Evolutionary conservation across 1,140 invertebrate species (phyloP).

Genomic region (Euura lappo): DNA sequence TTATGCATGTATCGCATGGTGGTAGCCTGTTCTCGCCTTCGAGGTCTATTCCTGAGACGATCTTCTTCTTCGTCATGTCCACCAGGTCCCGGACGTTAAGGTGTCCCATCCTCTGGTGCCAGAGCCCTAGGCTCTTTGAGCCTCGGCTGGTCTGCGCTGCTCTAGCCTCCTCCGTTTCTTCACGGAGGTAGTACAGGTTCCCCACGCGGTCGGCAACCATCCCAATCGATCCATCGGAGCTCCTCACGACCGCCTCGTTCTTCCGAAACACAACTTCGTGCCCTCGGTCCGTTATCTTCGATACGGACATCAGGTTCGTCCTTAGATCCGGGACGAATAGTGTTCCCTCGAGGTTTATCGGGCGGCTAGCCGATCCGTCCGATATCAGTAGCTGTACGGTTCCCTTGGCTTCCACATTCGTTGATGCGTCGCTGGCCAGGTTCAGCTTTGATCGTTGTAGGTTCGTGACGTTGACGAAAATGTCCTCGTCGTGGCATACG

Average conservation of each 20-base stretch:
- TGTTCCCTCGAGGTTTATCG: constrained; percentile 12
- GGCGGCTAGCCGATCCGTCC: too few relatives aligned
- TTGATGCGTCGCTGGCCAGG: constrained; percentile 8
- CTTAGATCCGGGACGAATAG: constrained; percentile 18
- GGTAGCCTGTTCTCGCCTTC: constrained; percentile 15
- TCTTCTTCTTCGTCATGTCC: constrained; percentile 12
- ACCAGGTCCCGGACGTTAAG: background rate
- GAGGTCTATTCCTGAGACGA: background rate
- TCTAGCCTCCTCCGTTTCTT: background rate
- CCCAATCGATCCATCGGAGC: background rate
- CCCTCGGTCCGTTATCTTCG: constrained; percentile 9
- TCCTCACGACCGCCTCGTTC: constrained; percentile 3
- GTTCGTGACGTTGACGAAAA: background rate
- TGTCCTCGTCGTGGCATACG: constrained; percentile 10
- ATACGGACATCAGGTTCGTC: constrained; percentile 16
- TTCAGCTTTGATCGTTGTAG: background rate
- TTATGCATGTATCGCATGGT: constrained; percentile 2
- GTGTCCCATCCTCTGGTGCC: background rate
- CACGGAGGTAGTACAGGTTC: background rate
- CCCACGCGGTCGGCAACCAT: constrained; percentile 6
- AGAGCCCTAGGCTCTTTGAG: background rate
- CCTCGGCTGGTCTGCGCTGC: background rate
- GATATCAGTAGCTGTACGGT: background rate
- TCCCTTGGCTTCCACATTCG: constrained; percentile 13
- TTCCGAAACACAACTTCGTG: constrained; percentile 14